A percentile compares a stretch with the other conserved stretches of the same genome.
These are phyloP conservation scores for Boleophthalmus pectinirostris DNA, from an alignment of 2,113 vertebrate genomes.

Conservation along the genomic window DNA sequence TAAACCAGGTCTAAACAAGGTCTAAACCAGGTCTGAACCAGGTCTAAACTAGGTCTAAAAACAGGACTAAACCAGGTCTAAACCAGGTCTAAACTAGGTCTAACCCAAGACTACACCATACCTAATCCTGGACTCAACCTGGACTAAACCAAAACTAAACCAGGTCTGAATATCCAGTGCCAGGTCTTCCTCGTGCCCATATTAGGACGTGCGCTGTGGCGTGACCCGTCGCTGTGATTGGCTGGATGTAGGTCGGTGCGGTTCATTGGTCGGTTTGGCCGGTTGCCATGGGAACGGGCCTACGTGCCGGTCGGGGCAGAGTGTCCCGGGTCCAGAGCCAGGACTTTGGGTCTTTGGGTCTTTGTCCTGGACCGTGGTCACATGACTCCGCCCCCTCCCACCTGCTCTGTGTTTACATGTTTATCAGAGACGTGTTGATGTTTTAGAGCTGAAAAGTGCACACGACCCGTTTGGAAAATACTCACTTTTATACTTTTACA, in stretches of 20 bases:
- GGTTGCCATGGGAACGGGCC: conserved; percentile 8
- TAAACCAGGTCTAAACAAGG: background rate
- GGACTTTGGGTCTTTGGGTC: background rate
- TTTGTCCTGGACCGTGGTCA: background rate
- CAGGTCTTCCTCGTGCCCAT: background rate
- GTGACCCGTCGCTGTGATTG: background rate
- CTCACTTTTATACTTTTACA: no score
- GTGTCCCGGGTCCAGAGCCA: conserved; percentile 5
- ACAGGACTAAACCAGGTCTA: background rate
- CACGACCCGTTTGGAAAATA: no score
- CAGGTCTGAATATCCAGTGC: background rate
- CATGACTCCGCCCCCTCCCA: background rate
- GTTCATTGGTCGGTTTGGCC: conserved; percentile 6
- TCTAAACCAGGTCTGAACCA: background rate
- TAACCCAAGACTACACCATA: background rate
- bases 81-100: background rate
- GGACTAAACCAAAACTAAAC: background rate
- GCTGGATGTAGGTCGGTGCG: background rate
- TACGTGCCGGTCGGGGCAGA: conserved; percentile 3
- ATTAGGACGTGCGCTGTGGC: background rate
- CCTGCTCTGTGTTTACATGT: background rate
- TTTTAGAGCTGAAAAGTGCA: no score
- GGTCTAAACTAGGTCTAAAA: background rate
- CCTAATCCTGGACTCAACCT: background rate
- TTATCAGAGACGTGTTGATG: background rate